These are phyloP conservation scores for Silvanus unidentatus DNA, from an alignment of 2,888 invertebrate genomes.

Conservation along the genomic window DNA sequence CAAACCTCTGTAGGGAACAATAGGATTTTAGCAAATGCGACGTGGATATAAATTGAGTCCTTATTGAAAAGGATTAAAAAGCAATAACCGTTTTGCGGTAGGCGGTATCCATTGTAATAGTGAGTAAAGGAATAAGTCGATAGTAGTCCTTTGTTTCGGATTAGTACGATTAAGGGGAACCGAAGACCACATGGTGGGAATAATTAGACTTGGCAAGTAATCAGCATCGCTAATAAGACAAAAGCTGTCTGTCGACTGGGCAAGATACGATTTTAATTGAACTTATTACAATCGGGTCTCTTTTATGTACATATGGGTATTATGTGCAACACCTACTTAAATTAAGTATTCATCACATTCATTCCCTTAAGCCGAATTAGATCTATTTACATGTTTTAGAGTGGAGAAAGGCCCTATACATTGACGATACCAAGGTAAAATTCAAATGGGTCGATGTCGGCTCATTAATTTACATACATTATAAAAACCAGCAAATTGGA, in stretches of 20 bases:
- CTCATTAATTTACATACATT: too few species aligned
- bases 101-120: slow-evolving; percentile 8
- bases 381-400: too few species aligned
- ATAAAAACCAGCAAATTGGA: too few species aligned
- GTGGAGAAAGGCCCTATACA: too few species aligned
- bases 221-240: slow-evolving; percentile 30
- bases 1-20: too few species aligned
- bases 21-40: not conserved
- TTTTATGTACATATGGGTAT: not conserved
- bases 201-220: slow-evolving; percentile 29
- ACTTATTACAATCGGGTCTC: slow-evolving; percentile 16
- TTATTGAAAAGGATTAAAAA: slow-evolving; percentile 20
- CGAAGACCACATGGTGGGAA: slow-evolving; percentile 21
- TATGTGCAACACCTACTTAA: slow-evolving; percentile 16
- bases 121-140: slow-evolving; percentile 18
- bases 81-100: slow-evolving; percentile 17
- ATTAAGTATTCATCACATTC: slow-evolving; percentile 21
- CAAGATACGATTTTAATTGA: slow-evolving; percentile 24
- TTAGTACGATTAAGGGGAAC: slow-evolving; percentile 19
- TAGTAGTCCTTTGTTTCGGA: slow-evolving; percentile 19
- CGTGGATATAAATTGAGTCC: slow-evolving; percentile 15
- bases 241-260: slow-evolving; percentile 24
- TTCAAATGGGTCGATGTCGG: too few species aligned
- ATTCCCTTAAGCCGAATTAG: slow-evolving; percentile 6
- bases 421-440: too few species aligned